phyloP scores from a whole-genome alignment of 2,888 invertebrate species.

The Dicranocentrus wangi region DNA sequence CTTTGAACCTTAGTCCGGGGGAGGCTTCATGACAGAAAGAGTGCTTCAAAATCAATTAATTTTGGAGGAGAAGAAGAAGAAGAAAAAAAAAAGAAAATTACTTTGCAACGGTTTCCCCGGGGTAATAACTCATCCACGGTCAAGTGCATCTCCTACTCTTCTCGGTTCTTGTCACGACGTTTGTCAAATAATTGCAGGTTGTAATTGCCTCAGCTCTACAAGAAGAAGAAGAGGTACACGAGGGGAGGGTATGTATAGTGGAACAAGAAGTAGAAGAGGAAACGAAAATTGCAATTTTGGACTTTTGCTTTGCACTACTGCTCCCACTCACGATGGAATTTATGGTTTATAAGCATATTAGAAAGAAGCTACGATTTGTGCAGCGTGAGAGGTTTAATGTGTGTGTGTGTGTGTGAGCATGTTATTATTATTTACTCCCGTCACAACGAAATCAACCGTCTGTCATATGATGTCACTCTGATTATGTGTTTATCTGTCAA shows the following conservation, averaged over 20 bases:
- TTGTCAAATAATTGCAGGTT: not conserved
- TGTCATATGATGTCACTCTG: conserved; percentile 5
- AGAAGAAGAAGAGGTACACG: no score
- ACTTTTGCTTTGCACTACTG: not conserved
- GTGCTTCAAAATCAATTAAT: not conserved
- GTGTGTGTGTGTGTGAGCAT: not conserved
- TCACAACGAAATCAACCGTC: not conserved
- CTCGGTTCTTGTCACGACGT: conserved; percentile 47
- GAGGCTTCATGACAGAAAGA: not conserved
- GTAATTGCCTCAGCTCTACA: no score
- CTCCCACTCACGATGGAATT: no score
- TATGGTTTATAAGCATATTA: no score
- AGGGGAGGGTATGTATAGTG: no score
- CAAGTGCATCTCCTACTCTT: no score
- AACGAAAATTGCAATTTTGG: no score
- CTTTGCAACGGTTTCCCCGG: not conserved
- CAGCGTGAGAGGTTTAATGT: not conserved
- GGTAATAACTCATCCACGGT: conserved; percentile 20
- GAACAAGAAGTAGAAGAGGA: no score
- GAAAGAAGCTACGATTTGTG: no score
- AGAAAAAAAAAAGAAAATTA: no score
- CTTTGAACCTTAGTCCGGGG: no score
- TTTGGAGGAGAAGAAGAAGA: not conserved
- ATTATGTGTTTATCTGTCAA: not conserved
- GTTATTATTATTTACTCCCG: not conserved